Conservation (phyloP, 1,140 invertebrate species). For the Drosophila truncata region DNA sequence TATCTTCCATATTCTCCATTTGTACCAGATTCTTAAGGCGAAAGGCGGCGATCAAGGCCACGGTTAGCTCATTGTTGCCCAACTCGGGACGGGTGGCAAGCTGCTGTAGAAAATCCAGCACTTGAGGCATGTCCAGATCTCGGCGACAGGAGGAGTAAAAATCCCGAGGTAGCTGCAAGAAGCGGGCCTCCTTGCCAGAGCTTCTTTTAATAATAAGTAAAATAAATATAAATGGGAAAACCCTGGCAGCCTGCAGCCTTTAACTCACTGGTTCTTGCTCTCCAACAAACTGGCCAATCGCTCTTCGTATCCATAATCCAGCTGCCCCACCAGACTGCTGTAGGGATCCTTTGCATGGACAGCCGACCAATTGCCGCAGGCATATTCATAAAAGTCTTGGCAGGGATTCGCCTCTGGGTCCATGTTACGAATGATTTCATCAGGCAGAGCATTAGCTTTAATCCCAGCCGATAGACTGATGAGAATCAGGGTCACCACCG, state of each 20-base stretch:
- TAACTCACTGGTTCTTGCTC: background rate
- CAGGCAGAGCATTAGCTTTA: background rate
- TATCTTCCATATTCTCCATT: background rate
- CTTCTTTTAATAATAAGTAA: no score
- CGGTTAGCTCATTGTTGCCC: background rate
- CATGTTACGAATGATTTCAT: constrained; percentile 20
- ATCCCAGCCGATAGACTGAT: background rate
- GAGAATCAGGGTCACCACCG: background rate
- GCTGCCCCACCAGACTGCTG: constrained; percentile 24
- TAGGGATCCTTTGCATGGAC: constrained; percentile 13
- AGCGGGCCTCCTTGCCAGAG: background rate
- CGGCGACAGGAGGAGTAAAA: constrained; percentile 51
- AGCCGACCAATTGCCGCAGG: constrained; percentile 52
- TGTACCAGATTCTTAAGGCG: background rate
- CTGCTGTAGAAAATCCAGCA: constrained; percentile 6
- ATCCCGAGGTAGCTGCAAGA: constrained; percentile 31
- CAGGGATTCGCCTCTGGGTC: constrained; percentile 21
- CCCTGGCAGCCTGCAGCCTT: no score
- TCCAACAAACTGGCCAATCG: constrained; percentile 42
- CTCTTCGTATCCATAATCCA: constrained; percentile 45
- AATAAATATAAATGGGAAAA: no score
- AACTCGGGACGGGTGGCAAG: background rate
- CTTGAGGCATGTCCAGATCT: background rate
- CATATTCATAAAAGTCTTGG: constrained; percentile 46
- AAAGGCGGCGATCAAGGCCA: constrained; percentile 29